Percentiles rank a stretch among this genome's conserved stretches.
These are phyloP conservation scores for Serranus cabrilla DNA, from an alignment of 2,797 vertebrate species.

Conservation along the genomic window DNA sequence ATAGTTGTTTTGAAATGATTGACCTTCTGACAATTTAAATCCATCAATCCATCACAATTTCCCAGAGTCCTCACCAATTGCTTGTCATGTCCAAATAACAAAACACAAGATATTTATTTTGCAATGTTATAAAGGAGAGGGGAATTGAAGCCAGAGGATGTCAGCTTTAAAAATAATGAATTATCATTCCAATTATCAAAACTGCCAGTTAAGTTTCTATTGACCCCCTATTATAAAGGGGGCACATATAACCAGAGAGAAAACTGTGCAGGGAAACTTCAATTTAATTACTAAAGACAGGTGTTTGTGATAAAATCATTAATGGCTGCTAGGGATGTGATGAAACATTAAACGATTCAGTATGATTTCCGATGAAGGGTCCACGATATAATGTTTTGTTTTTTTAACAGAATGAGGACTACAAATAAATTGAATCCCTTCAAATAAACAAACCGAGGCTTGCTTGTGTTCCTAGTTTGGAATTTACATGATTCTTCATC, in stretches of 20 bases:
- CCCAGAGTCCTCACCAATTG: background rate
- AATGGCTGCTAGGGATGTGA: too few relatives aligned
- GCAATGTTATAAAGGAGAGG: background rate
- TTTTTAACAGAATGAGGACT: too few relatives aligned
- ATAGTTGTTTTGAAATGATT: background rate
- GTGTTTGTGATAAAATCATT: background rate
- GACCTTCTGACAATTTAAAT: background rate
- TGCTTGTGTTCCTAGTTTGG: too few relatives aligned
- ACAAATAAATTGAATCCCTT: too few relatives aligned
- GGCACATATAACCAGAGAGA: too few relatives aligned
- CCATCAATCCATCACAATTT: background rate
- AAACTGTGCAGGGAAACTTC: too few relatives aligned
- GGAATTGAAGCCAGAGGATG: background rate
- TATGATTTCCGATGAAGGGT: too few relatives aligned
- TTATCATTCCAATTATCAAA: background rate
- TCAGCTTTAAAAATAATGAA: background rate
- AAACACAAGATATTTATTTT: background rate
- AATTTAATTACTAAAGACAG: background rate
- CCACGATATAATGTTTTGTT: too few relatives aligned
- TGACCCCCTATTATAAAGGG: background rate
- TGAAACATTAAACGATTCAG: too few relatives aligned
- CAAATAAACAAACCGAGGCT: too few relatives aligned
- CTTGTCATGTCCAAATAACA: background rate
- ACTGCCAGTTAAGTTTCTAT: background rate
- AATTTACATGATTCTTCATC: too few relatives aligned